Evolutionary conservation across 2,113 vertebrate species (phyloP).

Genomic region (Trematomus loennbergii): DNA sequence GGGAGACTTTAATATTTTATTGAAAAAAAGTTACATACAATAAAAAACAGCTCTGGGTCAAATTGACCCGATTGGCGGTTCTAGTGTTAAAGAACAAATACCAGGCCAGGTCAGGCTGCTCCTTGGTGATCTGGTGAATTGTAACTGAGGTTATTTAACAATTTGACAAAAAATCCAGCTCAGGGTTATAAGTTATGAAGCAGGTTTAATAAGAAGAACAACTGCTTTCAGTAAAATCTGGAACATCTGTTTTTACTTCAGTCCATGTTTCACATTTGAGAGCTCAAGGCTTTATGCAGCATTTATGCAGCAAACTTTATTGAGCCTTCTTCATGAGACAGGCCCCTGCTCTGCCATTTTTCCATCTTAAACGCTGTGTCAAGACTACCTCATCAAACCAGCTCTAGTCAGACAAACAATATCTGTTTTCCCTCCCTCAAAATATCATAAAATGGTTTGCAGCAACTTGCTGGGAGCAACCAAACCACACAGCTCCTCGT

Average conservation of each 20-base stretch:
- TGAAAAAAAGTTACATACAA: too few species aligned
- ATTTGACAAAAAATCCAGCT: not conserved
- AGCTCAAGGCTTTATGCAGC: constrained; percentile 35
- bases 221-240: constrained; percentile 7
- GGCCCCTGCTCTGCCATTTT: constrained; percentile 3
- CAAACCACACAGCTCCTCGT: constrained; percentile 36
- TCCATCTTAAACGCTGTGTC: constrained; percentile 14
- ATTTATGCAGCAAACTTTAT: constrained; percentile 42
- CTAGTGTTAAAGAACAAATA: not conserved
- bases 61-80: too few species aligned
- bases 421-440: constrained; percentile 25
- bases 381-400: constrained; percentile 27
- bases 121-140: not conserved
- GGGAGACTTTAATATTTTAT: too few species aligned
- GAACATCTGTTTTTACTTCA: constrained; percentile 59
- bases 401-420: constrained; percentile 35
- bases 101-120: not conserved
- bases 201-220: constrained; percentile 15
- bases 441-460: constrained; percentile 26
- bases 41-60: too few species aligned
- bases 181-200: constrained; percentile 6
- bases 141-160: constrained; percentile 8
- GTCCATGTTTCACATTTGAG: constrained; percentile 34
- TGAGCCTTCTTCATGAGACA: constrained; percentile 25
- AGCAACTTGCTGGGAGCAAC: constrained; percentile 32